Conservation (phyloP, 1,140 invertebrate species). For the Apis laboriosa region DNA sequence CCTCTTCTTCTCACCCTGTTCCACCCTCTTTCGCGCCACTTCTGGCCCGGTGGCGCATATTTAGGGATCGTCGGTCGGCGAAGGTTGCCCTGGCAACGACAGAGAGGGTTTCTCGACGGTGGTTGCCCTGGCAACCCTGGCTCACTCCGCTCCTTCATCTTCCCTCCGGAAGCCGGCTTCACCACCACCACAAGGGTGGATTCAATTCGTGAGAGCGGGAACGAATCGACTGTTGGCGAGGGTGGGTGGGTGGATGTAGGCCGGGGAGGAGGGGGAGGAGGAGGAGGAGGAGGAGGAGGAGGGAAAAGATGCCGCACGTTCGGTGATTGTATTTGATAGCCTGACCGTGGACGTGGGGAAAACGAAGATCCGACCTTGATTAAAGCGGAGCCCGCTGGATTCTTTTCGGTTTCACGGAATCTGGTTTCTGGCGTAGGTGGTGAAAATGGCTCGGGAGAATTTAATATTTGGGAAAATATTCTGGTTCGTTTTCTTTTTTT, state of each 20-base stretch:
- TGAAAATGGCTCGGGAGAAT: neutral
- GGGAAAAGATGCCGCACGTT: conserved; percentile 49
- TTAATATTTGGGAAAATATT: neutral
- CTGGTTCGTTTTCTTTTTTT: too few species aligned
- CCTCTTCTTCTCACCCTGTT: conserved; percentile 50
- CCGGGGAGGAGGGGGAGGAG: neutral
- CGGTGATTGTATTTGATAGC: conserved; percentile 69
- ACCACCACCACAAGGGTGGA: conserved; percentile 29
- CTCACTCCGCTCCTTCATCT: conserved; percentile 58
- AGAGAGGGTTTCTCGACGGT: conserved; percentile 60
- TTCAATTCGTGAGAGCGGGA: conserved; percentile 68
- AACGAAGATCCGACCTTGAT: conserved; percentile 65
- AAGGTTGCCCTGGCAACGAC: conserved; percentile 76
- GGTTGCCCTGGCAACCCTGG: conserved; percentile 76
- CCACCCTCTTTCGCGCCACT: conserved; percentile 37
- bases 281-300: neutral
- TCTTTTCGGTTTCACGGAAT: conserved; percentile 11
- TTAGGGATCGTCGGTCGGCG: conserved; percentile 63
- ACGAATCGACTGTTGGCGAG: conserved; percentile 48
- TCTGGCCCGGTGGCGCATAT: conserved; percentile 60
- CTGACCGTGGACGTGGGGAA: conserved; percentile 55
- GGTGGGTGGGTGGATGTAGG: neutral
- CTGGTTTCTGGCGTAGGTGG: too few species aligned
- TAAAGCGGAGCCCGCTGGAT: conserved; percentile 36
- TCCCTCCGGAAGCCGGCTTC: conserved; percentile 21